These are phyloP conservation scores for Myiozetetes cayanensis DNA, from an alignment of 2,113 vertebrate species.

Conservation along the genomic window DNA sequence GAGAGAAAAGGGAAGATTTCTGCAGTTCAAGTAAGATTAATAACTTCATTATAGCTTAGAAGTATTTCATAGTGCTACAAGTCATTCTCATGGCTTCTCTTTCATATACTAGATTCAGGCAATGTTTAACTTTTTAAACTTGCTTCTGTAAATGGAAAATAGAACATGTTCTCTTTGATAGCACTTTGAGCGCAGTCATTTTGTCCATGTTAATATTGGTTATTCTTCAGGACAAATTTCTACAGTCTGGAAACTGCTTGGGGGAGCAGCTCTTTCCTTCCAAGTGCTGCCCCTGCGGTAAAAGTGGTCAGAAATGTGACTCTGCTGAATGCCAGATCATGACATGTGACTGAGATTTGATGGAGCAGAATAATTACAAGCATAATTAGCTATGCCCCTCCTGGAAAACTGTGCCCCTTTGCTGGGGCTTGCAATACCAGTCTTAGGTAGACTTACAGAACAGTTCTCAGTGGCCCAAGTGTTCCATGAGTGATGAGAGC, in stretches of 20 bases:
- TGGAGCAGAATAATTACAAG: constrained; percentile 2
- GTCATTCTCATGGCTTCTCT: not conserved
- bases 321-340: not conserved
- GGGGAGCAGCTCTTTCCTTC: constrained; percentile 4
- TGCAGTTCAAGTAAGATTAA: not conserved
- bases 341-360: constrained; percentile 2
- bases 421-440: not conserved
- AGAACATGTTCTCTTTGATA: not conserved
- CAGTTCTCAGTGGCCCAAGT: not conserved
- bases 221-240: constrained; percentile 17
- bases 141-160: not conserved
- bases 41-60: not conserved
- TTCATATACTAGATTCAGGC: not conserved
- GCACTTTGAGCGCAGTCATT: not conserved
- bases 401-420: not conserved
- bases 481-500: not conserved
- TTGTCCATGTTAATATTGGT: not conserved
- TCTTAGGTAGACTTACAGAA: not conserved
- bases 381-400: not conserved
- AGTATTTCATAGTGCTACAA: not conserved
- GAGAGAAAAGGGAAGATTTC: not conserved
- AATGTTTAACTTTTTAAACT: not conserved
- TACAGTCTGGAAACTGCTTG: not conserved
- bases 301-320: constrained; percentile 46
- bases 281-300: not conserved